Percentiles rank a stretch among this genome's conserved stretches.
Conservation (phyloP, 2,113 vertebrate species). For the Hyaena hyaena region DNA sequence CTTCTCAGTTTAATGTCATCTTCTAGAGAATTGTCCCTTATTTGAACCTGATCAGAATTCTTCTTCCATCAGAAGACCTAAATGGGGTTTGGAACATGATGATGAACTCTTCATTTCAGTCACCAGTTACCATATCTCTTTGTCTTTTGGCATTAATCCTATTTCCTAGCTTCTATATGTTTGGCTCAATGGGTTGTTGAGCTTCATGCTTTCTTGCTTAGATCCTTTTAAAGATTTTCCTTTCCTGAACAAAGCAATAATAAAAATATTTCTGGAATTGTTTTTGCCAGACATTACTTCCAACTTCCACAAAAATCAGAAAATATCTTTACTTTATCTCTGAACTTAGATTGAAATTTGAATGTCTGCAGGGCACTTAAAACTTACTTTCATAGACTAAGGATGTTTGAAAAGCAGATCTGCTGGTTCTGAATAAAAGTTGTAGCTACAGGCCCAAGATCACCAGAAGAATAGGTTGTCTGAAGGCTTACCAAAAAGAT, state of each 20-base stretch:
- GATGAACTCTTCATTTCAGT: slow-evolving; percentile 57
- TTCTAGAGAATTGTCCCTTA: slow-evolving; percentile 54
- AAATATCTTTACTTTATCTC: slow-evolving; percentile 52
- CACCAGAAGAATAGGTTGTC: slow-evolving; percentile 3
- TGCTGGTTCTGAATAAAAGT: slow-evolving; percentile 55
- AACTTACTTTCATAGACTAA: slow-evolving; percentile 37
- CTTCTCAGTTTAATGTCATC: slow-evolving; percentile 75
- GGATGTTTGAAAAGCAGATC: slow-evolving; percentile 39
- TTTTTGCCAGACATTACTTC: slow-evolving; percentile 68
- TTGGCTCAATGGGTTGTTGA: slow-evolving; percentile 61
- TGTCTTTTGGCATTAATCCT: slow-evolving; percentile 74
- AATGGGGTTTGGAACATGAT: slow-evolving; percentile 36
- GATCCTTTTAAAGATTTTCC: slow-evolving; percentile 31
- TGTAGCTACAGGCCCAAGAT: background rate
- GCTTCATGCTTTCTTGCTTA: slow-evolving; percentile 66
- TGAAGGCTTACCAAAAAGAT: slow-evolving; percentile 45
- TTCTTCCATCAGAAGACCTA: slow-evolving; percentile 51
- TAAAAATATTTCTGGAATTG: slow-evolving; percentile 72
- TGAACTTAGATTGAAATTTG: slow-evolving; percentile 50
- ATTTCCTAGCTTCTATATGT: background rate
- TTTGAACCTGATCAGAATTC: slow-evolving; percentile 53
- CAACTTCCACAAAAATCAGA: slow-evolving; percentile 52
- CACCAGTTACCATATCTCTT: slow-evolving; percentile 46
- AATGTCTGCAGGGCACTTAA: background rate
- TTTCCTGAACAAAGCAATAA: slow-evolving; percentile 64